Evolutionary conservation across 2,888 invertebrate genomes (phyloP).

Genomic region (Xylocampa areola): DNA sequence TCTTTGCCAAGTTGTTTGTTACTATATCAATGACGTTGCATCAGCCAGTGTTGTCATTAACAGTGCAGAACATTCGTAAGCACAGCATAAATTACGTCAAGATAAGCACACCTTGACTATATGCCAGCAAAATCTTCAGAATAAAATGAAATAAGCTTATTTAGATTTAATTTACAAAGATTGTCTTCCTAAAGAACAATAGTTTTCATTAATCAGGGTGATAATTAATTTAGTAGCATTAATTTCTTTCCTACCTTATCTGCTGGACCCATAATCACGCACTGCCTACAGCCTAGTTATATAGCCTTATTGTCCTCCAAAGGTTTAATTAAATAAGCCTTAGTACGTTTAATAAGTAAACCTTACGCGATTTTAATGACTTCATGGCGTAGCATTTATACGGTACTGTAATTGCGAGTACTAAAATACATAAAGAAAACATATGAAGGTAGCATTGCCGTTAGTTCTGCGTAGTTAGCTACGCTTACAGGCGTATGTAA

Average conservation of each 20-base stretch:
- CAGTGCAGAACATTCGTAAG: too few species aligned
- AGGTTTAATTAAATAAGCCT: conserved; percentile 35
- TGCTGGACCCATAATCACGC: background rate
- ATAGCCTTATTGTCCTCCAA: background rate
- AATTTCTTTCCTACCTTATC: conserved; percentile 8
- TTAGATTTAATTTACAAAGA: too few species aligned
- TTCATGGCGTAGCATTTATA: conserved; percentile 24
- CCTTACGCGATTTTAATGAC: conserved; percentile 36
- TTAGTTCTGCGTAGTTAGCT: conserved; percentile 19
- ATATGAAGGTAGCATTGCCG: conserved; percentile 41
- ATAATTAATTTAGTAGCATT: background rate
- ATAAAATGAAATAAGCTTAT: background rate
- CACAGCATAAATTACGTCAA: too few species aligned
- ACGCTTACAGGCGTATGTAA: conserved; percentile 1
- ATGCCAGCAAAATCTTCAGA: too few species aligned
- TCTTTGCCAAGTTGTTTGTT: too few species aligned
- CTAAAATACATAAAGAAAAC: conserved; percentile 18
- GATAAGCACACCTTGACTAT: too few species aligned
- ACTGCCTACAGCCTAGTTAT: too few species aligned
- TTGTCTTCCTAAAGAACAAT: conserved; percentile 14
- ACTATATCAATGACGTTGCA: too few species aligned
- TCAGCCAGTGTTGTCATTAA: too few species aligned
- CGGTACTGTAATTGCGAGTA: conserved; percentile 18
- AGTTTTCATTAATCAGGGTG: conserved; percentile 4
- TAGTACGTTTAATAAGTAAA: conserved; percentile 24